phyloP scores from a whole-genome alignment of 2,797 vertebrate species.

The Melanotaenia parkinsoni region DNA sequence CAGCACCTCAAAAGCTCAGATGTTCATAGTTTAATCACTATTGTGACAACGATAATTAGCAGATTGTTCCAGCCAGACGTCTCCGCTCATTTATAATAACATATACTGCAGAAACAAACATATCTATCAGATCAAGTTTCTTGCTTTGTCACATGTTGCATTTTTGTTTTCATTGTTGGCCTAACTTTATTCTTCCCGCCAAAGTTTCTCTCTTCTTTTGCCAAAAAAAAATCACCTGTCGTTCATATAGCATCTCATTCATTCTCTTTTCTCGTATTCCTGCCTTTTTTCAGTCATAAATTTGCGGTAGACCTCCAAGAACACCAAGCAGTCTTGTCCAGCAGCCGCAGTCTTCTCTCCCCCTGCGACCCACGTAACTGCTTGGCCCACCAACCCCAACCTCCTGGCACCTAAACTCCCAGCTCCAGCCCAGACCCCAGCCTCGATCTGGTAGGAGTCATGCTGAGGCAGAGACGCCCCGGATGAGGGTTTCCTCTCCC shows the following conservation, averaged over 20 bases:
- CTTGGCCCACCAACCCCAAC: constrained; percentile 85
- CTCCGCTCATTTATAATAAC: no score
- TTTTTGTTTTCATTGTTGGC: constrained; percentile 16
- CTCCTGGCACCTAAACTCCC: constrained; percentile 79
- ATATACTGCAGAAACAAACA: background rate
- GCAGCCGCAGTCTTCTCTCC: constrained; percentile 69
- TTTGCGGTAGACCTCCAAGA: constrained; percentile 79
- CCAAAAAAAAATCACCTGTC: background rate
- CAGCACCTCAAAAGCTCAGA: background rate
- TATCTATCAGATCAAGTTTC: constrained; percentile 4
- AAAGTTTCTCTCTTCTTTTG: background rate
- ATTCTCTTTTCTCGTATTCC: constrained; percentile 41
- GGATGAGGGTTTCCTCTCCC: constrained; percentile 26
- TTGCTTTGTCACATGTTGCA: background rate
- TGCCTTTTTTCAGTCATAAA: constrained; percentile 87
- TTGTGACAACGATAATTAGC: no score
- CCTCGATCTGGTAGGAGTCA: constrained; percentile 33
- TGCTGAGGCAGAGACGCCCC: constrained; percentile 47
- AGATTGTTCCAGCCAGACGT: background rate
- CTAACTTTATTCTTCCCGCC: constrained; percentile 2
- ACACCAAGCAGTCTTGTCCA: constrained; percentile 82
- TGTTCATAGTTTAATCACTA: background rate
- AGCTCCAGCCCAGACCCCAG: constrained; percentile 10
- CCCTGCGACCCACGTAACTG: constrained; percentile 89
- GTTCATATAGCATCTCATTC: background rate